Evolutionary conservation across 2,797 vertebrate genomes (phyloP), one percentile per base, ranked within the genome.

Genomic region (Salarias fasciatus): DNA sequence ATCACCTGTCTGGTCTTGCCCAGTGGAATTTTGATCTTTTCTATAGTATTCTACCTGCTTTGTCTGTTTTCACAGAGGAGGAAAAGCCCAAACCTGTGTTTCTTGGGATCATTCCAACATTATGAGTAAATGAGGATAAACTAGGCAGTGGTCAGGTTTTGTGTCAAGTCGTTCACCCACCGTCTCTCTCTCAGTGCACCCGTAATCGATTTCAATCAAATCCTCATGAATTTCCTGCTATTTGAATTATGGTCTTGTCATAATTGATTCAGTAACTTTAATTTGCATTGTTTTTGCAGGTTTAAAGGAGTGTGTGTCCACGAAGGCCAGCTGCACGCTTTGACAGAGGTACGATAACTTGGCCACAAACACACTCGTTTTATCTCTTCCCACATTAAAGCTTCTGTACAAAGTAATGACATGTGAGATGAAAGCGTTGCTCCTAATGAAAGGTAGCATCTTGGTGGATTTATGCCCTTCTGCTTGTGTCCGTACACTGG

Each of bases 261-360:
- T 31, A 10, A n/a, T 35, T 8, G 30, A 37, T 43, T 50, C 1
- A n/a, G n/a, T 29, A 8, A 12, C 1, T 3, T 40, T 9, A 63
- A 14, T 49, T 55, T 41, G 8, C 4, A 12, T 53, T 6, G 15
- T 6, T 40, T 63, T 65, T 90, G 59, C 87, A 99, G 98, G 94
- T 99, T 98, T 88, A 97, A 96, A 92, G 97, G 98, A 65, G 98
- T 98, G 64, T 99, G 98, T 86, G 95, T 99, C 82, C 96, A 99
- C 76, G 94, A 99, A 91, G 98, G 98, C 84, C 97, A 99, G 76
- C 93, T 99, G 57, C 97, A 99, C 53, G 97, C 97, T 75, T 93
- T 99, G 84, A 99, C 94, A 55, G 98, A 99, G 96, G 98, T 99
- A 95, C 89, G 95, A 88, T 12, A 55, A 66, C 54, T 36, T 41